A percentile compares a stretch with the other conserved stretches of the same genome.
These are phyloP conservation scores for Calyptomena viridis DNA, from an alignment of 2,113 vertebrate genomes.

Conservation along the genomic window DNA sequence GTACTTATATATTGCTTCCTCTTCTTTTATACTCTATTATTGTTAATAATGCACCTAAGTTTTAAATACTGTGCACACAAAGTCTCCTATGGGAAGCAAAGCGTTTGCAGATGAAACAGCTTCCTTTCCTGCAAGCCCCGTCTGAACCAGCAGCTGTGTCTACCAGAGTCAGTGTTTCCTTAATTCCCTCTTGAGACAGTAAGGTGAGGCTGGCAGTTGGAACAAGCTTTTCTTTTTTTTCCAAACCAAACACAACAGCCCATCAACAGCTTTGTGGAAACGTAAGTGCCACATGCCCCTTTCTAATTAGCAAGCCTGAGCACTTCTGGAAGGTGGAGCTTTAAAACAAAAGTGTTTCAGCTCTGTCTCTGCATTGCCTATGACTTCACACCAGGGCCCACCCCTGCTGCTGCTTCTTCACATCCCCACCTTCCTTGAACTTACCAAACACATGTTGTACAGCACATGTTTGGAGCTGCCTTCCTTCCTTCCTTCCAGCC, in stretches of 20 bases:
- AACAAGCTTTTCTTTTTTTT: background rate
- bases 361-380: accelerated
- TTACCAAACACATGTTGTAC: background rate
- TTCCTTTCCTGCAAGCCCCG: background rate
- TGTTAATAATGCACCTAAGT: background rate
- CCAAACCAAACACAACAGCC: background rate
- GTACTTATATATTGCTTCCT: background rate
- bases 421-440: background rate
- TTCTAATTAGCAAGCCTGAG: background rate
- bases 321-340: background rate
- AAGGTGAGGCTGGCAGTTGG: background rate
- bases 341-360: background rate
- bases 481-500: background rate
- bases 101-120: background rate
- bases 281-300: background rate
- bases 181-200: background rate
- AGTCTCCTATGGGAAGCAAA: background rate
- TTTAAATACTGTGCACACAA: background rate
- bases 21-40: background rate
- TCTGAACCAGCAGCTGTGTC: background rate
- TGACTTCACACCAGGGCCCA: background rate
- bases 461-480: background rate
- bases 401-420: background rate
- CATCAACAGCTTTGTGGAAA: background rate
- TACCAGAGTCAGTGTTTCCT: background rate